These are phyloP conservation scores for Pangasianodon gigas DNA, from an alignment of 2,113 vertebrate genomes.

Conservation along the genomic window DNA sequence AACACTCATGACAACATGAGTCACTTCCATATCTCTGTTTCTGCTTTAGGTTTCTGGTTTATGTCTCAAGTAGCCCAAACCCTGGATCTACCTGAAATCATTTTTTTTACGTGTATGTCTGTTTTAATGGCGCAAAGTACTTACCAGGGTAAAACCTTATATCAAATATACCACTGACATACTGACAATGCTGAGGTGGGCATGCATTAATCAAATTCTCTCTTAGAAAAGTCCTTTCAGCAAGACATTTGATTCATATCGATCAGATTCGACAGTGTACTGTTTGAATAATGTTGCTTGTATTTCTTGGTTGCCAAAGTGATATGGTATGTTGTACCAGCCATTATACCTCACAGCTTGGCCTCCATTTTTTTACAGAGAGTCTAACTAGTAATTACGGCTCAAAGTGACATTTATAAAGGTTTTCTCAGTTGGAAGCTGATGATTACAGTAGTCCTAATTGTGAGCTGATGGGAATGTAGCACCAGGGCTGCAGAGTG, in stretches of 20 bases:
- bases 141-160: not conserved
- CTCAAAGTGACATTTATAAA: not conserved
- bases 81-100: not conserved
- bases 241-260: constrained; percentile 10
- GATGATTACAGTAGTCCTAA: constrained; percentile 15
- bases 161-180: not conserved
- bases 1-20: no score
- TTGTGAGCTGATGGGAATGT: not conserved
- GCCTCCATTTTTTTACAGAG: not conserved
- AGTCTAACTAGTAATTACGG: not conserved
- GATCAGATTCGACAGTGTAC: not conserved
- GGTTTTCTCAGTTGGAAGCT: constrained; percentile 13
- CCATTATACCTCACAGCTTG: constrained; percentile 9
- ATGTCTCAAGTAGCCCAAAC: not conserved
- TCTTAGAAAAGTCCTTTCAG: not conserved
- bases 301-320: not conserved
- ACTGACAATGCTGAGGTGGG: constrained; percentile 15
- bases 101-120: not conserved
- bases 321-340: constrained; percentile 1
- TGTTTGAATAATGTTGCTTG: constrained; percentile 24
- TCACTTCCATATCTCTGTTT: not conserved
- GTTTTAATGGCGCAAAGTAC: not conserved
- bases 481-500: not conserved
- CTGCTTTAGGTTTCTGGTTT: not conserved
- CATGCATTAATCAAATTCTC: not conserved